Conservation (phyloP, 2,888 invertebrate genomes). For the Saturnia japonica region DNA sequence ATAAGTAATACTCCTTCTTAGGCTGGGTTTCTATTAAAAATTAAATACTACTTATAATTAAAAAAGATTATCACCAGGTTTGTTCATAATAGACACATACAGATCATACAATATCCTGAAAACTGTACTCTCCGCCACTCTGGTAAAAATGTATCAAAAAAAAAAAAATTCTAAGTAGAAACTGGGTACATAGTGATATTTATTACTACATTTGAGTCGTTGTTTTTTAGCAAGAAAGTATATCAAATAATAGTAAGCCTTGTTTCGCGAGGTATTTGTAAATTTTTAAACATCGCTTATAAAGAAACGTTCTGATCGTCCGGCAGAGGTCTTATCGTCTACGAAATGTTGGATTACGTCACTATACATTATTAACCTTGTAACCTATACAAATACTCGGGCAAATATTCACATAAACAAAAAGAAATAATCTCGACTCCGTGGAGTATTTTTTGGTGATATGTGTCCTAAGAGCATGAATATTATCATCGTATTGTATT, state of each 20-base stretch:
- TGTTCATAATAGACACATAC: too few relatives aligned
- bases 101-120: too few relatives aligned
- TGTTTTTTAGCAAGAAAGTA: too few relatives aligned
- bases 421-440: neutral
- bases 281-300: neutral
- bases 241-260: neutral
- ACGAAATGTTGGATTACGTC: neutral
- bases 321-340: neutral
- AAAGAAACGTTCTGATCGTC: neutral
- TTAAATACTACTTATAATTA: too few relatives aligned
- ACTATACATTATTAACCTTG: slow-evolving; percentile 3
- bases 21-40: too few relatives aligned
- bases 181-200: too few relatives aligned
- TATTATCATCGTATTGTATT: neutral
- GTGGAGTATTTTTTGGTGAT: neutral
- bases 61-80: too few relatives aligned
- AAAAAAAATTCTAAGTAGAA: too few relatives aligned
- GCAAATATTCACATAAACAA: slow-evolving; percentile 1
- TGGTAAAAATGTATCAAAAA: too few relatives aligned
- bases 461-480: neutral
- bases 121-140: too few relatives aligned
- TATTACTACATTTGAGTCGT: too few relatives aligned
- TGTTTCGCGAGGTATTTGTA: neutral
- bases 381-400: neutral
- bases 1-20: too few relatives aligned